phyloP scores from a whole-genome alignment of 2,888 invertebrate species.

The Machimus rusticus region DNA sequence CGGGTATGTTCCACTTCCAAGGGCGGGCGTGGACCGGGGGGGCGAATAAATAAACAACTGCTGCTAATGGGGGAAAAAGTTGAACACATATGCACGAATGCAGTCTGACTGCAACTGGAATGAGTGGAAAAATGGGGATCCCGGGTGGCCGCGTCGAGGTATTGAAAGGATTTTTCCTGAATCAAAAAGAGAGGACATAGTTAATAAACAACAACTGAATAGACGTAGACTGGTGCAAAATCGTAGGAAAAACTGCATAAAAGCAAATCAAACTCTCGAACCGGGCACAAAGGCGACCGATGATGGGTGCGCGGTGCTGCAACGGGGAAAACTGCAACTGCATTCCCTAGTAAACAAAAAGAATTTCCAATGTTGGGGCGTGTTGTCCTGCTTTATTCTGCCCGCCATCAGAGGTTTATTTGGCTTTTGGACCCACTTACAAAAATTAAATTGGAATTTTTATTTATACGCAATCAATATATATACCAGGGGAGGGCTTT shows the following conservation, averaged over 20 bases:
- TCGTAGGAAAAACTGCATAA: neutral
- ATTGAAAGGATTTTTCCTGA: constrained; percentile 4
- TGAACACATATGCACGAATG: constrained; percentile 4
- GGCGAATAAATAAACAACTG: neutral
- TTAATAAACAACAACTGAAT: constrained; percentile 1
- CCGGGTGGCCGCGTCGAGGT: neutral
- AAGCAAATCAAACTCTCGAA: constrained; percentile 6
- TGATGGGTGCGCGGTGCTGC: neutral
- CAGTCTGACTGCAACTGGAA: neutral
- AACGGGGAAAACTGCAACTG: neutral
- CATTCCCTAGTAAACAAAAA: neutral
- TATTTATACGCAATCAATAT: neutral
- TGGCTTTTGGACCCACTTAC: neutral
- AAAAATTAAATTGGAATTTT: neutral
- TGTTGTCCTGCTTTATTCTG: neutral
- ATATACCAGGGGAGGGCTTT: neutral
- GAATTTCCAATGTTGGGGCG: neutral
- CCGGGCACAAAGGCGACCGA: neutral
- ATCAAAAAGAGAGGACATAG: constrained; percentile 16
- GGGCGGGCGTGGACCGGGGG: neutral
- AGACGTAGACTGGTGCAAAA: neutral
- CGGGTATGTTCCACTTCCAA: neutral
- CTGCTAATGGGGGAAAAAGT: constrained; percentile 11
- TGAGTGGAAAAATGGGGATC: neutral
- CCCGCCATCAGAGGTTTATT: neutral